Evolutionary conservation across 2,888 invertebrate species (phyloP).

Genomic region (Tupiocoris notatus): DNA sequence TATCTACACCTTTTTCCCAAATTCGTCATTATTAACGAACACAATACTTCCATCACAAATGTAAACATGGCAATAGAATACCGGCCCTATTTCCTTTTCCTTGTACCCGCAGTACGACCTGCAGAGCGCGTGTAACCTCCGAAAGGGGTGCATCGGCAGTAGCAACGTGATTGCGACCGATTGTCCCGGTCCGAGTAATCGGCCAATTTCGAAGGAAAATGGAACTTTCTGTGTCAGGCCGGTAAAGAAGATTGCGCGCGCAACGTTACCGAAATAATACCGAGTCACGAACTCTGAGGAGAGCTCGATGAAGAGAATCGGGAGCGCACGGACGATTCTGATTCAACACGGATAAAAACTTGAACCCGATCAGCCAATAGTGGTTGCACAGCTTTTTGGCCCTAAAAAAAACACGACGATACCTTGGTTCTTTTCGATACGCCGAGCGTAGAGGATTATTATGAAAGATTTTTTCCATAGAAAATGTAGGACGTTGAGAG

Average conservation of each 20-base stretch:
- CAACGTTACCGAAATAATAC: conserved; percentile 12
- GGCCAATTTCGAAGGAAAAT: neutral
- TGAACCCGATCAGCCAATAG: neutral
- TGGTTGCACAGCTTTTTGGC: neutral
- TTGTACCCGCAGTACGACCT: too few relatives aligned
- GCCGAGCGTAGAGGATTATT: too few relatives aligned
- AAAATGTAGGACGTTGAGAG: too few relatives aligned
- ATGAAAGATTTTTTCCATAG: too few relatives aligned
- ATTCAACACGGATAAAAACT: neutral
- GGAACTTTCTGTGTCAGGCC: neutral
- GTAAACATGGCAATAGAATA: too few relatives aligned
- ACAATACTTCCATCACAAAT: too few relatives aligned
- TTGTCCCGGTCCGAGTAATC: neutral
- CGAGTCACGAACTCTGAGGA: conserved; percentile 8
- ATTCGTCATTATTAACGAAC: too few relatives aligned
- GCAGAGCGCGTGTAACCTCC: too few relatives aligned
- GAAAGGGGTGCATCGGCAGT: neutral
- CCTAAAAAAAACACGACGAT: neutral
- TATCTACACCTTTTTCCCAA: too few relatives aligned
- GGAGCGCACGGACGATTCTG: neutral
- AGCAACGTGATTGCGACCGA: neutral
- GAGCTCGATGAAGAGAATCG: neutral
- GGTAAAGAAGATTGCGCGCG: neutral
- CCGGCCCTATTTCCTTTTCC: too few relatives aligned
- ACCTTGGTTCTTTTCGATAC: too few relatives aligned